A percentile compares a stretch with the other conserved stretches of the same genome.
phyloP scores from a whole-genome alignment of 1,140 invertebrate genomes.

The Pomacea maculata region DNA sequence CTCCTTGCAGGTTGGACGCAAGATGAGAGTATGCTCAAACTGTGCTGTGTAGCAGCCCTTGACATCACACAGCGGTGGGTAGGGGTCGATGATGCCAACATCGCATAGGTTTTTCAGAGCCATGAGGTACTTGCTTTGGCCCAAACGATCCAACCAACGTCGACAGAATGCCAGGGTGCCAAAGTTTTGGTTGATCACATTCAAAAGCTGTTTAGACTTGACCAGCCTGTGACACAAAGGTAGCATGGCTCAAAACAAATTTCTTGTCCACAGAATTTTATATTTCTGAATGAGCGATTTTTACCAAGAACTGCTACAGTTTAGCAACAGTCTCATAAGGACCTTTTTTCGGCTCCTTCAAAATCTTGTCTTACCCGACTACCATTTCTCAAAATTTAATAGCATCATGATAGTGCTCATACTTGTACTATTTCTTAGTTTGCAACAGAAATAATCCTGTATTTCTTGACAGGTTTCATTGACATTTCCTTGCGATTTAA shows the following conservation, averaged over 20 bases:
- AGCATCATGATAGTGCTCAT: no score
- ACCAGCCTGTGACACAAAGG: conserved; percentile 39
- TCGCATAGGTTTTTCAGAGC: conserved; percentile 98
- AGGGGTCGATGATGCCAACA: conserved; percentile 86
- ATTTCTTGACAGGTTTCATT: no score
- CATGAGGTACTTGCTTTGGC: conserved; percentile 98
- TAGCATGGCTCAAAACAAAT: neutral
- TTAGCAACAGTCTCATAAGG: neutral
- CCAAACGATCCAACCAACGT: conserved; percentile 96
- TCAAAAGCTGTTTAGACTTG: conserved; percentile 91
- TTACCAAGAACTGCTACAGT: neutral
- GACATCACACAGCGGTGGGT: conserved; percentile 97
- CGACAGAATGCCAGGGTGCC: conserved; percentile 98
- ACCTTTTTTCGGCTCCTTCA: no score
- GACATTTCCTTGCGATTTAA: no score
- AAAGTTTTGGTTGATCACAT: conserved; percentile 98
- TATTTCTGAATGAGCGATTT: neutral
- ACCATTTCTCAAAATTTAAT: no score
- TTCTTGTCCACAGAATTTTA: no score
- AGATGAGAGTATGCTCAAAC: conserved; percentile 98
- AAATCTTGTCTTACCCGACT: no score
- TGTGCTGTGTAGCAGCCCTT: conserved; percentile 99
- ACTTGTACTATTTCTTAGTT: no score
- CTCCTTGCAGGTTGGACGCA: conserved; percentile 98
- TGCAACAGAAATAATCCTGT: no score